Conservation (phyloP, 2,113 vertebrate genomes). For the Vimba vimba region DNA sequence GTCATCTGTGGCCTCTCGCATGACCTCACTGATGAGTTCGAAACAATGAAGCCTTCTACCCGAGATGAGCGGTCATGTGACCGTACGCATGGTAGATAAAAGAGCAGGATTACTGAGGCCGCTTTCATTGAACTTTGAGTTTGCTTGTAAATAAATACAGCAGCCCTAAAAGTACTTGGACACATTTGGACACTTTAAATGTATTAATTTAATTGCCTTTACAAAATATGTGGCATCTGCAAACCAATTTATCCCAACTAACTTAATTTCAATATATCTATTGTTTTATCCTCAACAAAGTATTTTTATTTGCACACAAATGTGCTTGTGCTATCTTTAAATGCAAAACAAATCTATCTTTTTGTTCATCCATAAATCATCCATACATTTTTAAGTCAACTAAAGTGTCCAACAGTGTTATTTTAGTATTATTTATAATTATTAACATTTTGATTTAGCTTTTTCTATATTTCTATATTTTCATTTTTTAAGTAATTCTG, state of each 20-base stretch:
- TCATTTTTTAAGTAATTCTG: not conserved
- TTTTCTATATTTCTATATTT: too few relatives aligned
- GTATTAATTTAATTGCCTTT: not conserved
- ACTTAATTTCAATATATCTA: not conserved
- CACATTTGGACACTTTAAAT: not conserved
- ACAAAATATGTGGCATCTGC: not conserved
- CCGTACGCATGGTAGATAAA: not conserved
- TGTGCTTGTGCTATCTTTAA: not conserved
- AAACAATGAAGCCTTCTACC: conserved; percentile 14
- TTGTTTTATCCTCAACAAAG: not conserved
- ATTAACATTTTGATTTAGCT: too few relatives aligned
- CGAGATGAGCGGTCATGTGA: conserved; percentile 2
- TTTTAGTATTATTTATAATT: too few relatives aligned
- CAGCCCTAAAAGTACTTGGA: not conserved
- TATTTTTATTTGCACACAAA: not conserved
- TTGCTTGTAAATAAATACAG: conserved; percentile 13
- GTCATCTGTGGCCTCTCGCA: conserved; percentile 44
- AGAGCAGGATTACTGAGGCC: not conserved
- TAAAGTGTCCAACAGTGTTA: too few relatives aligned
- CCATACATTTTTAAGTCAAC: not conserved
- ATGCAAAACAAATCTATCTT: not conserved
- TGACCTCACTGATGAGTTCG: conserved; percentile 39
- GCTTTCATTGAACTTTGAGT: conserved; percentile 20
- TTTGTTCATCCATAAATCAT: not conserved
- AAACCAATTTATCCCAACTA: not conserved